Conservation (phyloP, 2,888 invertebrate species). For the Luffia ferchaultella region DNA sequence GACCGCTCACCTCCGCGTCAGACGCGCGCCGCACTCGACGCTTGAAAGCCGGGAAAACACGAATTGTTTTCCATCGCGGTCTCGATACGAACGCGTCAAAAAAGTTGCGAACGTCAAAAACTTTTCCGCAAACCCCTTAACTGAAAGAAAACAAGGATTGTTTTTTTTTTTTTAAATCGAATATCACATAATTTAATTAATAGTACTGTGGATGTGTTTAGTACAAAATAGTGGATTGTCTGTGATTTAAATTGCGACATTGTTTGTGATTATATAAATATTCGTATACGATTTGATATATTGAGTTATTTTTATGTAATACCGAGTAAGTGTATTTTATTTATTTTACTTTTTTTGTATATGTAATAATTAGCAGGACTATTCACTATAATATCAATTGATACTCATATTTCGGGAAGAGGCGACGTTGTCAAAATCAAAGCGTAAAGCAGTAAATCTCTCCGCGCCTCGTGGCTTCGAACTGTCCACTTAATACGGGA, state of each 20-base stretch:
- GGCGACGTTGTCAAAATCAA: slow-evolving; percentile 39
- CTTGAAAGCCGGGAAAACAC: slow-evolving; percentile 62
- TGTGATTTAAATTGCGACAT: slow-evolving; percentile 36
- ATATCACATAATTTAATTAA: slow-evolving; percentile 10
- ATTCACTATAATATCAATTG: slow-evolving; percentile 34
- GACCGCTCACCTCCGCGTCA: slow-evolving; percentile 48
- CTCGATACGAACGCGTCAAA: slow-evolving; percentile 21
- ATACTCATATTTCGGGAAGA: slow-evolving; percentile 29
- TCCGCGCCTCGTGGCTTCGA: slow-evolving; percentile 37
- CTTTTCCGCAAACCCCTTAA: background rate
- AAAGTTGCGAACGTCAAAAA: slow-evolving; percentile 39
- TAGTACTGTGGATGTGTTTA: slow-evolving; percentile 25
- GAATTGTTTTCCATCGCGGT: slow-evolving; percentile 56
- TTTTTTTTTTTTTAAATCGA: slow-evolving; percentile 1
- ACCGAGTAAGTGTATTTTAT: slow-evolving; percentile 43
- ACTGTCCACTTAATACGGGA: slow-evolving; percentile 52
- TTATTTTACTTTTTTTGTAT: background rate
- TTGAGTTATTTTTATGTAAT: slow-evolving; percentile 19
- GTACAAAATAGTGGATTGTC: slow-evolving; percentile 50
- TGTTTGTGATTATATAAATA: slow-evolving; percentile 30
- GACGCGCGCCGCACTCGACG: slow-evolving; percentile 60
- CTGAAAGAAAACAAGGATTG: background rate
- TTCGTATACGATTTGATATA: background rate
- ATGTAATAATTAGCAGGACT: too few relatives aligned
- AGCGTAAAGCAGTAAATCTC: slow-evolving; percentile 57